Conservation (phyloP, 2,888 invertebrate genomes). For the Cylindroiulus punctatus region DNA sequence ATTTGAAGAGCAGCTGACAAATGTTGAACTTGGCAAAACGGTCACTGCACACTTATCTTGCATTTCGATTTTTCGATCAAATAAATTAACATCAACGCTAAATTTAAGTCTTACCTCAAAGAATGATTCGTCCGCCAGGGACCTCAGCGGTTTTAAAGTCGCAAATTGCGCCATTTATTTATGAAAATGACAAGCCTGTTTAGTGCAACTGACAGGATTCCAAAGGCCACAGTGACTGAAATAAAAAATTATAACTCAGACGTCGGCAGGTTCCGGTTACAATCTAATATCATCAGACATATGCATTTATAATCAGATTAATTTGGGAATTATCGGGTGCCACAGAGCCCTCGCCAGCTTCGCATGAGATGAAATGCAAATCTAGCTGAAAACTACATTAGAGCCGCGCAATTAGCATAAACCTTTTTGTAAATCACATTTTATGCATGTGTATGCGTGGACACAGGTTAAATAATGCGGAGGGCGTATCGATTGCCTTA, state of each 20-base stretch:
- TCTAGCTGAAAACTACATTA: not conserved
- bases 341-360: not conserved
- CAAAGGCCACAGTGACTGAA: not conserved
- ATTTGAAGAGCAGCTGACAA: too few relatives aligned
- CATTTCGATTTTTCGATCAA: too few relatives aligned
- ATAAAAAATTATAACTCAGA: slow-evolving; percentile 12
- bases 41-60: too few relatives aligned
- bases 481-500: not conserved
- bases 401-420: slow-evolving; percentile 20
- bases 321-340: slow-evolving; percentile 17
- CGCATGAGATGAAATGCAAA: slow-evolving; percentile 2
- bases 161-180: too few relatives aligned
- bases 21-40: too few relatives aligned
- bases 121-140: too few relatives aligned
- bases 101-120: too few relatives aligned
- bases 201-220: not conserved
- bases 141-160: too few relatives aligned
- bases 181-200: too few relatives aligned
- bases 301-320: slow-evolving; percentile 10
- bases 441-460: slow-evolving; percentile 1
- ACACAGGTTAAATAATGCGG: slow-evolving; percentile 28
- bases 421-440: slow-evolving; percentile 34
- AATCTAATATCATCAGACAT: not conserved
- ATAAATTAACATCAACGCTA: too few relatives aligned
- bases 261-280: not conserved